Base-by-base conservation (phyloP, 2,888 invertebrate species). In the Dyspetes luteomarginatus region DNA sequence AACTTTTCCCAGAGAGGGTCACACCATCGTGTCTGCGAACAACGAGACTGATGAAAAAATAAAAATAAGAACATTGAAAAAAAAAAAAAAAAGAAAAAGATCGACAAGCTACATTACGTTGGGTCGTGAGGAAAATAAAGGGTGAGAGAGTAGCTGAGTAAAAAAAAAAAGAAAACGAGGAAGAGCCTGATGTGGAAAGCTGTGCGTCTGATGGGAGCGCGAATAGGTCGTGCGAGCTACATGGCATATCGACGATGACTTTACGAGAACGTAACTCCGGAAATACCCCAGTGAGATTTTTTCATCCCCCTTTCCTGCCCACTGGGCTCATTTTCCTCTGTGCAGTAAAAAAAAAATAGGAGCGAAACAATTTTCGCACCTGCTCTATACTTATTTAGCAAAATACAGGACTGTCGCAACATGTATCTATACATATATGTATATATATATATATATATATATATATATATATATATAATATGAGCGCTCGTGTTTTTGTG, bases 201-300 rank as follows among this genome's bases (percentile, higher is more conserved):
- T 36, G 50, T 43, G 69, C 41, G 64, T 58, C 43, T 82, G 82
- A 84, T 82, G 79, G 56, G 78, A 77, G 83, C 77, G 82, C 83
- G 83, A 85, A 85, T 84, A 82, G 81, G 82, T 83, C 74, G 55
- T 74, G 60, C 60, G 78, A 76, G 56, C 85, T 74, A 81, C 81
- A 84, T 84, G 82, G 84, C 82, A 85, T 85, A 85, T 85, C 82
- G 84, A 68, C 80, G 77, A 82, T 75, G 72, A 73, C 82, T 85
- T 83, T 75, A 86, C 77, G 83, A 84, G 82, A 81, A 81, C 82
- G 84, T 82, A 83, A 82, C 68, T 79, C 68, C 67, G 73, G 62
- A 73, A 68, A 73, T 67, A 73, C n/a, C 45, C 67, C 52, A 58
- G 65, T 12, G 55, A 55, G 67, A 22, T 68, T 78, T 62, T 73